Evolutionary conservation across 1,140 invertebrate genomes (phyloP).

Genomic region (Caenorhabditis remanei): DNA sequence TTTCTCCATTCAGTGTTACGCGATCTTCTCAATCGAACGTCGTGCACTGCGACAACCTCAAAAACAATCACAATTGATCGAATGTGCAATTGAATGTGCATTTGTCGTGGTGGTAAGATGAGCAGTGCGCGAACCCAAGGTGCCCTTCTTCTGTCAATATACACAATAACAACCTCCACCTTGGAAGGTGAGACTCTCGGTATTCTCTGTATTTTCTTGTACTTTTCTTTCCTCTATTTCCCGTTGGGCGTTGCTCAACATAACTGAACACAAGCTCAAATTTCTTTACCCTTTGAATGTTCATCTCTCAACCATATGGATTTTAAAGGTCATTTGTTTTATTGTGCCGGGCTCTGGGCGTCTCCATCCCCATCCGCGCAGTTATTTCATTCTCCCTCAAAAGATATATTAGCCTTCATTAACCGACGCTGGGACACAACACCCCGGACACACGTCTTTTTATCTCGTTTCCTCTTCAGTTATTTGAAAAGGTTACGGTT

Average conservation of each 20-base stretch:
- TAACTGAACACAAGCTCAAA: slow-evolving; percentile 16
- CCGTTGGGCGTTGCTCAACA: not conserved
- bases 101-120: slow-evolving; percentile 33
- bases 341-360: not conserved
- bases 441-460: not conserved
- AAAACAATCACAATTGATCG: slow-evolving; percentile 47
- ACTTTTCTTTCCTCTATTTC: not conserved
- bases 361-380: not conserved
- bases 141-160: slow-evolving; percentile 48
- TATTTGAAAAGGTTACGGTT: slow-evolving; percentile 20
- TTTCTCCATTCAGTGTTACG: not conserved
- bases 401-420: slow-evolving; percentile 55
- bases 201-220: not conserved
- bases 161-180: slow-evolving; percentile 41
- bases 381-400: not conserved
- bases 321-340: slow-evolving; percentile 32
- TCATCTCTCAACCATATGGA: slow-evolving; percentile 18
- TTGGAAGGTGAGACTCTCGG: slow-evolving; percentile 13
- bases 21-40: not conserved
- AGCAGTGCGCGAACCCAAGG: slow-evolving; percentile 34
- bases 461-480: not conserved
- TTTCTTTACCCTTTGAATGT: slow-evolving; percentile 15
- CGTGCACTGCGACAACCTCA: not conserved
- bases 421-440: slow-evolving; percentile 18
- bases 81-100: slow-evolving; percentile 8